A percentile compares a stretch with the other conserved stretches of the same genome.
These are phyloP conservation scores for Rhynchonycteris naso DNA, from an alignment of 2,797 vertebrate genomes.

Conservation along the genomic window DNA sequence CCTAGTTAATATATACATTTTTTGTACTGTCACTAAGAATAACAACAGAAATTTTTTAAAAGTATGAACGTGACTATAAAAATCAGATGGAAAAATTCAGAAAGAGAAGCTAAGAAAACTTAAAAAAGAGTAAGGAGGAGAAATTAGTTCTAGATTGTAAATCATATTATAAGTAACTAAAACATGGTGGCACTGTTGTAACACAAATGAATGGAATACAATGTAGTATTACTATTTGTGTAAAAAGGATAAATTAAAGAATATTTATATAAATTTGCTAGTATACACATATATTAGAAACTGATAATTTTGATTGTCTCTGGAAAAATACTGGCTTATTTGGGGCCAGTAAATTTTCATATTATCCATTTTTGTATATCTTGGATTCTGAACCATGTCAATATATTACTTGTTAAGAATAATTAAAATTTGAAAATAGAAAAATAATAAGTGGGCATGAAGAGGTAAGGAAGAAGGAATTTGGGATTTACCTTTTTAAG, in stretches of 20 bases:
- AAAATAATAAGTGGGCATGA: slow-evolving; percentile 7
- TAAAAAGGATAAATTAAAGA: neutral
- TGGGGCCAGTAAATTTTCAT: neutral
- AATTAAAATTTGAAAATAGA: slow-evolving; percentile 27
- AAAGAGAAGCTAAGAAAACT: neutral
- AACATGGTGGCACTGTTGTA: neutral
- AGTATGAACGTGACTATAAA: neutral
- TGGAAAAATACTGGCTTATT: neutral
- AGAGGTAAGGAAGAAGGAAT: neutral
- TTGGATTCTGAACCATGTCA: slow-evolving; percentile 1
- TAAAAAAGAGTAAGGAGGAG: neutral
- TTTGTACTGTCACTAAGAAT: neutral
- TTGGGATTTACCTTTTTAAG: neutral
- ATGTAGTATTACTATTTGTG: neutral
- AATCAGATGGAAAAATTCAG: neutral
- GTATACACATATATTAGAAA: neutral
- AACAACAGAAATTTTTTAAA: neutral
- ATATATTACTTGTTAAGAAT: neutral
- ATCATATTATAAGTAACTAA: slow-evolving; percentile 6
- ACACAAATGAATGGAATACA: neutral
- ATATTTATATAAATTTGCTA: slow-evolving; percentile 5
- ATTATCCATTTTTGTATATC: neutral
- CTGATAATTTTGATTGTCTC: neutral
- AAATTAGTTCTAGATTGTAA: neutral
- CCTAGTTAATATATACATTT: neutral